Base-by-base conservation (phyloP, 2,797 vertebrate genomes). In the Gastrophryne carolinensis region DNA sequence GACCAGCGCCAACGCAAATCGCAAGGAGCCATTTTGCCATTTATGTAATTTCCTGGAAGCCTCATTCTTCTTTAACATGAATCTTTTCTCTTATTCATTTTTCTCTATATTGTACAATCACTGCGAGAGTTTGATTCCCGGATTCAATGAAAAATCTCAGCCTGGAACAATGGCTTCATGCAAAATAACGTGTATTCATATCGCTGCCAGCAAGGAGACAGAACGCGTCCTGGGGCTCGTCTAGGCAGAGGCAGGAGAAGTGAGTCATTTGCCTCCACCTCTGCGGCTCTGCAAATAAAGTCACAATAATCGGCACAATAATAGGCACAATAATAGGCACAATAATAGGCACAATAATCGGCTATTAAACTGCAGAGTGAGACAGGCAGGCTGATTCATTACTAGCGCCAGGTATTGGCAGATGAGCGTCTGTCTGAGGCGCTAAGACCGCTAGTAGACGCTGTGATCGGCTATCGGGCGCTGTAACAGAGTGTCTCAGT, bases 181-280 rank as follows among this genome's bases (percentile, higher is more conserved):
- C 17, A 26, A 30, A 24, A 70, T 50, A 12, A 50, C 29, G 30
- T 37, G 13, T 27, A 62, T 62, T 62, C 34, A 54, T 39, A 7
- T 21, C 9, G 23, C 47, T 52, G 24, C 17, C 9, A 11, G 58
- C 12, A 39, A 37, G 24, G 9, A 53, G 26, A 30, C 47, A 53
- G 34, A 2, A 17, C 13, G 17, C 49, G 24, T n/a, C 17, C 32
- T 41, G 53, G 34, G 1, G 12, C 13, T 17, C 49, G 24, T n/a
- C 17, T 32, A 56, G 53, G 26, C 15, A 27, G 17, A 47, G 52
- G 24, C 50, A 32, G 5, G 3, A 26, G 32, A 37, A n/a, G 39
- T 17, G 10, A 63, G 70, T 41, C n/a, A 53, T 61, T 70, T 44
- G 17, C 27, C 44, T 65, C 26, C 26, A 26, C 26, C 60, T 63